Percentiles rank a stretch among this genome's conserved stretches.
Evolutionary conservation across 2,888 invertebrate genomes (phyloP).

Genomic region (Tethea ocularis): DNA sequence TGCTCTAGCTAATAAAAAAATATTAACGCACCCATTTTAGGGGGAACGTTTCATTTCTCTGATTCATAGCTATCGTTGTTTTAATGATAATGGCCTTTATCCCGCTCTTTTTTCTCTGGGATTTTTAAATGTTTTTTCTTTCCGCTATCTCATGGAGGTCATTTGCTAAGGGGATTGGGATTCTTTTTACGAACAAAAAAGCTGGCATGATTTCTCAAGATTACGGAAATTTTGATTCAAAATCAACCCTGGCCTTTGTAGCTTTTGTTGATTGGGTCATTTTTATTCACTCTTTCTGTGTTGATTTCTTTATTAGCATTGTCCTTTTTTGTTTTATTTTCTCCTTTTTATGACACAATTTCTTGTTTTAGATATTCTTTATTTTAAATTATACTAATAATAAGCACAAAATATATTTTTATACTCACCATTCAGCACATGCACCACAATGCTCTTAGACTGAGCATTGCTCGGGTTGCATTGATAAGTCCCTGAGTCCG

Average conservation of each 20-base stretch:
- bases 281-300: conserved; percentile 4
- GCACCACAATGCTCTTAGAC: conserved; percentile 94
- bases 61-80: conserved; percentile 65
- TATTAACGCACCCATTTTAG: conserved; percentile 54
- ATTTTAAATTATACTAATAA: not conserved
- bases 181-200: conserved; percentile 54
- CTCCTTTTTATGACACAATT: not conserved
- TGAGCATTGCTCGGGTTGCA: conserved; percentile 97
- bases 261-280: conserved; percentile 2
- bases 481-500: conserved; percentile 95
- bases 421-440: conserved; percentile 96
- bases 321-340: not conserved
- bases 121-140: conserved; percentile 58
- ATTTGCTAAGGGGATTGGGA: conserved; percentile 63
- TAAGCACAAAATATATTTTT: conserved; percentile 7
- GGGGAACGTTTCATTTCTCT: conserved; percentile 57
- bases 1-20: conserved; percentile 46
- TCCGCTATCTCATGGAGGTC: conserved; percentile 54
- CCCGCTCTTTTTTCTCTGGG: conserved; percentile 48
- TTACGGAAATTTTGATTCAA: conserved; percentile 25
- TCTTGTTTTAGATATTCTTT: not conserved
- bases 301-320: not conserved
- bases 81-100: conserved; percentile 62
- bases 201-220: conserved; percentile 39
- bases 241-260: conserved; percentile 8